phyloP scores from a whole-genome alignment of 2,797 vertebrate species.

The Pangasius mekongensis region DNA sequence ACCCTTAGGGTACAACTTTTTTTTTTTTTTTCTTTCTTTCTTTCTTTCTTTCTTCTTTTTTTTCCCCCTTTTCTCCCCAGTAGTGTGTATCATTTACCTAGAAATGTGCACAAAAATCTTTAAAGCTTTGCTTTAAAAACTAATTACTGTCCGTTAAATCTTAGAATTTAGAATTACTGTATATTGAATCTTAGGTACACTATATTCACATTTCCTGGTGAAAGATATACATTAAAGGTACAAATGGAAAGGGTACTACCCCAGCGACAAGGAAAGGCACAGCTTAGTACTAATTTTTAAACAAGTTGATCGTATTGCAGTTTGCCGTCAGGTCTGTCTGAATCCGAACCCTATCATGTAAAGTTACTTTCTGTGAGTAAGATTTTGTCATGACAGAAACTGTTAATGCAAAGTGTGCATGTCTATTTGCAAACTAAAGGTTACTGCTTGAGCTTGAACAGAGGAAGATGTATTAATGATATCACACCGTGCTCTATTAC shows the following conservation, averaged over 20 bases:
- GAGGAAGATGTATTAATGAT: background rate
- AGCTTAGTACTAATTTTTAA: background rate
- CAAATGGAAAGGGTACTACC: background rate
- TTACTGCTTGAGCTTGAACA: background rate
- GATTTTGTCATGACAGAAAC: background rate
- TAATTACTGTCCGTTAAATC: background rate
- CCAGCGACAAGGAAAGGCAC: background rate
- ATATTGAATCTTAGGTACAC: background rate
- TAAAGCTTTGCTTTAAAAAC: background rate
- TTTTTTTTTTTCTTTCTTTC: too few relatives aligned
- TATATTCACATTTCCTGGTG: background rate
- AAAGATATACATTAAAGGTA: background rate
- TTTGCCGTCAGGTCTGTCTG: background rate
- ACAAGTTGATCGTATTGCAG: too few relatives aligned
- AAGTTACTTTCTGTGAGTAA: background rate
- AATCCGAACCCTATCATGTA: background rate
- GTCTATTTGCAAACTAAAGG: too few relatives aligned
- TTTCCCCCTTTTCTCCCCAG: background rate
- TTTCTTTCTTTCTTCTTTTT: background rate
- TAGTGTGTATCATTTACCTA: background rate
- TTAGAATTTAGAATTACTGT: background rate
- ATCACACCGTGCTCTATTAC: background rate
- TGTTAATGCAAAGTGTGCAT: background rate
- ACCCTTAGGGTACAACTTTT: background rate
- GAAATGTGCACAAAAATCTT: background rate